A percentile compares a stretch with the other conserved stretches of the same genome.
phyloP scores from a whole-genome alignment of 92 coral and sea anemone species.

The Zoanthus sociatus region DNA sequence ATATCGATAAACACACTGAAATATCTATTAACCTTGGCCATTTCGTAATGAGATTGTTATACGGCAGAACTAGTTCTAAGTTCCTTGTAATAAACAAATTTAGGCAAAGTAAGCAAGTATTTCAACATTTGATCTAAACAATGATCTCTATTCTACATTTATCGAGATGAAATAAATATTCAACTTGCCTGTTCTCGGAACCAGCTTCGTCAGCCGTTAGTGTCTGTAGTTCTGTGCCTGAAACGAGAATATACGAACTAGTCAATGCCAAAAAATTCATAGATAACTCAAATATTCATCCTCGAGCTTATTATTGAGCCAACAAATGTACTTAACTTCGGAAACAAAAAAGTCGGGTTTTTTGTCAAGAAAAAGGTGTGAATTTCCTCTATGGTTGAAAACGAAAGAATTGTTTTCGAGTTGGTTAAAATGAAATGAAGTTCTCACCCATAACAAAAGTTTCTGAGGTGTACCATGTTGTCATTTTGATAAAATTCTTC shows the following conservation, averaged over 20 bases:
- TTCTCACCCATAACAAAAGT: slow-evolving; percentile 73
- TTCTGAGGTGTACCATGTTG: slow-evolving; percentile 84
- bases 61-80: not conserved
- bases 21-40: not conserved
- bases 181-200: slow-evolving; percentile 26
- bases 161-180: not conserved
- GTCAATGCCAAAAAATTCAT: not conserved
- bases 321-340: slow-evolving; percentile 15
- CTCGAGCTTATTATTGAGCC: not conserved
- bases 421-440: slow-evolving; percentile 15
- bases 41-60: slow-evolving; percentile 7
- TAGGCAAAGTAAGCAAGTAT: not conserved
- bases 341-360: slow-evolving; percentile 17
- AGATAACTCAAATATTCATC: not conserved
- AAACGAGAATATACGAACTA: not conserved
- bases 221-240: slow-evolving; percentile 37
- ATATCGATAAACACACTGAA: not conserved
- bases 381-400: not conserved
- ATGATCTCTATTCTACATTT: not conserved
- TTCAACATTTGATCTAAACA: slow-evolving; percentile 16
- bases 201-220: slow-evolving; percentile 35
- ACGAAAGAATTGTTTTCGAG: not conserved
- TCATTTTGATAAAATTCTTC: slow-evolving; percentile 63
- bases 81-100: not conserved
- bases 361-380: slow-evolving; percentile 16